phyloP scores from a whole-genome alignment of 1,140 invertebrate species.

The Drosophila lacteicornis region DNA sequence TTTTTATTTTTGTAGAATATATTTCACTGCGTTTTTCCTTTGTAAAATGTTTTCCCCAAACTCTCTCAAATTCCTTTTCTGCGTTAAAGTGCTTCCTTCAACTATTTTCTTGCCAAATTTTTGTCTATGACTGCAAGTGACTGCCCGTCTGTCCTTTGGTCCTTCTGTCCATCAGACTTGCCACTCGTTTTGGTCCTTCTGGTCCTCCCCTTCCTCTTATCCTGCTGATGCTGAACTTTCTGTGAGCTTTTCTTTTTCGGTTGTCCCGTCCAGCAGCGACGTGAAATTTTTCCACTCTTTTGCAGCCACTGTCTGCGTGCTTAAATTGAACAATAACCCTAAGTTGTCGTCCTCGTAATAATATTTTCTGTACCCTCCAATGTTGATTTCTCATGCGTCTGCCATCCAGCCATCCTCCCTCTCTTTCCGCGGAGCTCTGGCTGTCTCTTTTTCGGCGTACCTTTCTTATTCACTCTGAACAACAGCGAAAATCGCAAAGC shows the following conservation, averaged over 20 bases:
- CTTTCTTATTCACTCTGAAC: constrained; percentile 51
- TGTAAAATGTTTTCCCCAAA: background rate
- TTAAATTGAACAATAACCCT: constrained; percentile 84
- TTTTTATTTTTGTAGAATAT: background rate
- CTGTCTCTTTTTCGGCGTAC: constrained; percentile 23
- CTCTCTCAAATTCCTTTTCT: background rate
- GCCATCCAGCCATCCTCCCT: background rate
- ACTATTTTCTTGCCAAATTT: constrained; percentile 63
- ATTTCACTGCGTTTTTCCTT: background rate
- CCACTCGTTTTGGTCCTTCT: constrained; percentile 37
- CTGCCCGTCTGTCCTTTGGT: constrained; percentile 32
- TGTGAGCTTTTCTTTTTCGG: constrained; percentile 25
- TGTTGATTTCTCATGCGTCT: constrained; percentile 72
- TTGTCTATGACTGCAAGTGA: constrained; percentile 72
- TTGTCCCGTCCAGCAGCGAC: constrained; percentile 40
- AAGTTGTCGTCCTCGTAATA: constrained; percentile 82
- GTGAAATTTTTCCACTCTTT: constrained; percentile 67
- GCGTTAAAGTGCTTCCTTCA: constrained; percentile 60
- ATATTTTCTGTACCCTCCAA: constrained; percentile 76
- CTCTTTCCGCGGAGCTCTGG: background rate
- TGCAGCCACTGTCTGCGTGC: constrained; percentile 72
- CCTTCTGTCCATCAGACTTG: constrained; percentile 35
- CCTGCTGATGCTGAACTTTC: constrained; percentile 57
- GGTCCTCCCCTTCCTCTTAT: constrained; percentile 9
- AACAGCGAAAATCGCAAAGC: constrained; percentile 80